These are phyloP conservation scores for Tipula helvola DNA, from an alignment of 2,888 invertebrate species.

Conservation along the genomic window DNA sequence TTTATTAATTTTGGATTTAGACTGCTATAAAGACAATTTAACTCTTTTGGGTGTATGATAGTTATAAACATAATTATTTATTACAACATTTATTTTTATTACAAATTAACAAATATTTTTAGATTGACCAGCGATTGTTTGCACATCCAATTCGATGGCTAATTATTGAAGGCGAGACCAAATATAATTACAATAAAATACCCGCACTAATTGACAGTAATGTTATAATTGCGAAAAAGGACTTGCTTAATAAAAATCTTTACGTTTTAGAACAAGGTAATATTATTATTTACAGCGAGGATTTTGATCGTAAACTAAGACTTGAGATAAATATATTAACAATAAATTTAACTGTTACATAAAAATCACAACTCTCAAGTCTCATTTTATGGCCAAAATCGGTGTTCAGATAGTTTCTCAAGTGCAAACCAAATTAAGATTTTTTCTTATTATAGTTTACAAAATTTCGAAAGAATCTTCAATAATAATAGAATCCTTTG, in stretches of 20 bases:
- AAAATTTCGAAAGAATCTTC: background rate
- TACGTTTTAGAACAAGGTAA: constrained; percentile 4
- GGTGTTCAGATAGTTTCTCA: too few species aligned
- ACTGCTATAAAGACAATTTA: background rate
- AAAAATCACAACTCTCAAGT: too few species aligned
- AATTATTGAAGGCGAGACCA: background rate
- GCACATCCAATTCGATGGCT: background rate
- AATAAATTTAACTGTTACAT: too few species aligned
- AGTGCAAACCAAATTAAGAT: too few species aligned
- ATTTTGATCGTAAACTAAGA: too few species aligned
- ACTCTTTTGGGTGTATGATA: background rate
- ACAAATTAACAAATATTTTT: background rate
- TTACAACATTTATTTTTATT: background rate
- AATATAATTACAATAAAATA: background rate
- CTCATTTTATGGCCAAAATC: too few species aligned
- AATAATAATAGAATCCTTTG: background rate
- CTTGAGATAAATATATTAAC: too few species aligned
- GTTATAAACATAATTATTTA: too few species aligned
- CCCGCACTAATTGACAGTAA: background rate
- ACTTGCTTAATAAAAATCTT: background rate
- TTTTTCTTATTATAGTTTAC: constrained; percentile 5
- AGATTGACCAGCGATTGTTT: background rate
- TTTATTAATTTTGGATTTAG: background rate
- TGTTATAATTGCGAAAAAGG: background rate
- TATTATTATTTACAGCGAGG: too few species aligned